Evolutionary conservation across 2,113 vertebrate species (phyloP).

Genomic region (Leptocoma aspasia): DNA sequence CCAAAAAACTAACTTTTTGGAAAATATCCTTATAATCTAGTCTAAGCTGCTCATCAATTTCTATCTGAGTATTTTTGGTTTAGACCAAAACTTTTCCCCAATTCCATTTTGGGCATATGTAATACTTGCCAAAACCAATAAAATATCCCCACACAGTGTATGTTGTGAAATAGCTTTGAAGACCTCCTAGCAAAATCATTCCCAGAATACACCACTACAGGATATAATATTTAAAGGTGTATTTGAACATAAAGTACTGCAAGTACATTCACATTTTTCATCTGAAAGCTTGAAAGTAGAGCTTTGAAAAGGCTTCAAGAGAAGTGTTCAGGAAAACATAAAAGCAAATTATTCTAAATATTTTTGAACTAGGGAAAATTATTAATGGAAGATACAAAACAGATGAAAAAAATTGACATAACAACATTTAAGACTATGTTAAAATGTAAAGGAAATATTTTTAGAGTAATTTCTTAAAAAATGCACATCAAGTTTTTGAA

Average conservation of each 20-base stretch:
- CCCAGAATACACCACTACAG: background rate
- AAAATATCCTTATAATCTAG: background rate
- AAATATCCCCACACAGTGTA: rapidly evolving
- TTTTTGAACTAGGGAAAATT: background rate
- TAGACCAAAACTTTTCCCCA: background rate
- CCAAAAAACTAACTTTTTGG: background rate
- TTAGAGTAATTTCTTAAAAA: background rate
- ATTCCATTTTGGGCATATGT: background rate
- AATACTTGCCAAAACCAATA: background rate
- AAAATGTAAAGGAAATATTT: background rate
- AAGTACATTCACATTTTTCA: background rate
- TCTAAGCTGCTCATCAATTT: background rate
- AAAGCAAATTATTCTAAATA: background rate
- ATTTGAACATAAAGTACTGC: background rate
- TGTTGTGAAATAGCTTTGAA: background rate
- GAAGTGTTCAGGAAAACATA: background rate
- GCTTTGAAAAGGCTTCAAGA: background rate
- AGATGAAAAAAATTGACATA: background rate
- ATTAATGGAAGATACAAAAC: background rate
- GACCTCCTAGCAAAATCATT: background rate
- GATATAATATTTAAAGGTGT: background rate
- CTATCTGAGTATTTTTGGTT: background rate
- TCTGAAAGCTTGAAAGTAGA: background rate
- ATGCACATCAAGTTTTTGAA: background rate
- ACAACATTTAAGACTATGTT: background rate